phyloP scores from a whole-genome alignment of 2,888 invertebrate species.

The Tigriopus californicus region DNA sequence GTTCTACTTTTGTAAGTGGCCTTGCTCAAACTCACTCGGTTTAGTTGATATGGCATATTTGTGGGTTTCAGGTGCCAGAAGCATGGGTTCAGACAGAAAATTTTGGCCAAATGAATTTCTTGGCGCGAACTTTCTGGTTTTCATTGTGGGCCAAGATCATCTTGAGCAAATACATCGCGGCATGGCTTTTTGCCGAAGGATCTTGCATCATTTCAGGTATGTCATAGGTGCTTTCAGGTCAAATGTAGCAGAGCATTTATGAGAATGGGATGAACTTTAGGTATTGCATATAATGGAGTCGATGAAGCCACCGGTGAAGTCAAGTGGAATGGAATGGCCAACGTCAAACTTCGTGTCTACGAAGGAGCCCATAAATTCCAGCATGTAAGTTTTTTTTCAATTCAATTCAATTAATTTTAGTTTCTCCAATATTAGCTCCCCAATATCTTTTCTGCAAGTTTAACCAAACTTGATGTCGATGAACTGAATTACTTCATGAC shows the following conservation, averaged over 20 bases:
- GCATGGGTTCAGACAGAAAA: neutral
- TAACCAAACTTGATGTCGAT: too few relatives aligned
- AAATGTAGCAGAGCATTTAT: too few relatives aligned
- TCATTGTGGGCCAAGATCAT: slow-evolving; percentile 68
- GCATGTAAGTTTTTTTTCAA: slow-evolving; percentile 20
- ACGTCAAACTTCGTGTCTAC: slow-evolving; percentile 58
- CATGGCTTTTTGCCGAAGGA: slow-evolving; percentile 79
- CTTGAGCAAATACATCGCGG: slow-evolving; percentile 77
- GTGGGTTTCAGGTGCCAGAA: neutral
- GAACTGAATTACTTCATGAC: too few relatives aligned
- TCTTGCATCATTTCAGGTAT: slow-evolving; percentile 45
- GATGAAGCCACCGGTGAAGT: slow-evolving; percentile 28
- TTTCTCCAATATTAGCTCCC: too few relatives aligned
- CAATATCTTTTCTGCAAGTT: too few relatives aligned
- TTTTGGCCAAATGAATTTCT: slow-evolving; percentile 22
- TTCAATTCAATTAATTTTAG: too few relatives aligned
- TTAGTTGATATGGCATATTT: neutral
- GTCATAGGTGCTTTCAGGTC: too few relatives aligned
- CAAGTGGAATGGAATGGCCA: slow-evolving; percentile 71
- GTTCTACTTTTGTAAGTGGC: slow-evolving; percentile 33
- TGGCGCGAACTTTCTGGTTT: slow-evolving; percentile 38
- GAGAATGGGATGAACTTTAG: slow-evolving; percentile 30
- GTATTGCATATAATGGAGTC: too few relatives aligned
- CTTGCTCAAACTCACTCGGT: neutral
- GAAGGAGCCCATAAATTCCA: slow-evolving; percentile 59